Conservation (phyloP, 2,797 vertebrate species). For the Hoplostethus mediterraneus region DNA sequence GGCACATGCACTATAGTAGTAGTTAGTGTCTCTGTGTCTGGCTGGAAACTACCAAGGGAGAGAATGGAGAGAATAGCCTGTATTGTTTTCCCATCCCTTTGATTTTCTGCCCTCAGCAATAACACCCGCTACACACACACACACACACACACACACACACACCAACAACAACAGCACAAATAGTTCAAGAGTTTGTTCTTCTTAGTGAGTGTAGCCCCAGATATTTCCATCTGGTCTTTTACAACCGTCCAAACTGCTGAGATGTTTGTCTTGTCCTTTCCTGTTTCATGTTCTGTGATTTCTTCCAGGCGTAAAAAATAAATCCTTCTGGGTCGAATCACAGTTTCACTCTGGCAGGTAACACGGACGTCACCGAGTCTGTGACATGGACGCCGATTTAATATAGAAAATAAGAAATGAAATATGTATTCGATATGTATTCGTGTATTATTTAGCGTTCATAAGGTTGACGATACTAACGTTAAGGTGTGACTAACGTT, state of each 20-base stretch:
- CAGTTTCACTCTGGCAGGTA: too few species aligned
- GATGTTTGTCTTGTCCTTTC: constrained; percentile 12
- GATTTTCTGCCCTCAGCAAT: constrained; percentile 73
- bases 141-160: constrained; percentile 18
- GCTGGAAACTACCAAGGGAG: constrained; percentile 56
- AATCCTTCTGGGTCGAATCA: too few species aligned
- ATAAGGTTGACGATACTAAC: too few species aligned
- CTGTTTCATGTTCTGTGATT: constrained; percentile 32
- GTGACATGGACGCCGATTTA: too few species aligned
- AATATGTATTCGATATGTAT: too few species aligned
- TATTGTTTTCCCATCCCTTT: constrained; percentile 75
- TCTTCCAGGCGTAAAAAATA: constrained; percentile 39
- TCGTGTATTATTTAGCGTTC: too few species aligned
- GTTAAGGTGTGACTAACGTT: too few species aligned
- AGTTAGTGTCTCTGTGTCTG: constrained; percentile 8
- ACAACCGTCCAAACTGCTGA: constrained; percentile 16
- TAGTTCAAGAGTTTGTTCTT: constrained; percentile 31
- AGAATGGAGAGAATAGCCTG: constrained; percentile 57
- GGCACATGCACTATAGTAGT: background rate
- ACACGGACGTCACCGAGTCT: too few species aligned
- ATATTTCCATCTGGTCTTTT: constrained; percentile 42
- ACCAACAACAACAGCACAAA: constrained; percentile 15
- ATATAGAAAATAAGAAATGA: too few species aligned
- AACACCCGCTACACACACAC: constrained; percentile 33
- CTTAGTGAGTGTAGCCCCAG: constrained; percentile 52